Evolutionary conservation across 1,140 invertebrate species (phyloP), one percentile per base, ranked within the genome.

Genomic region (Drosophila burlai): DNA sequence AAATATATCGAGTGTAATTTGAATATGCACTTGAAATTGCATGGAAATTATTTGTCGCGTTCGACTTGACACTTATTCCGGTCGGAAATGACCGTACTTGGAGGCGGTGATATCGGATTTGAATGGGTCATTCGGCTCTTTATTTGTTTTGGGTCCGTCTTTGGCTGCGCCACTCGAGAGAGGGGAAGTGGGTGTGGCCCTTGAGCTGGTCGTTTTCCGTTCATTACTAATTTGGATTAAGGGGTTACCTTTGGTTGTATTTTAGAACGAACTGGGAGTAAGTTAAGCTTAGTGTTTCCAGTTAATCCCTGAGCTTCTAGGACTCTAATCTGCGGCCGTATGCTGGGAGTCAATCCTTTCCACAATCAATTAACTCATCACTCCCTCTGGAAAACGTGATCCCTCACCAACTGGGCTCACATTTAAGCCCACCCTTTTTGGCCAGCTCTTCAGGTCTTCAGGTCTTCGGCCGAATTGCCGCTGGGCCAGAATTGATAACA

Each of bases 21-120:
- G 84, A 87, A 89, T 89, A 87, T 90, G 85, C 77, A 87, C 84
- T 87, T 87, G 65, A 87, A 89, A 90, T 90, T 78, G 85, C 84
- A 89, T 84, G 73, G 65, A 89, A 89, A 89, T 89, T 89, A 89
- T 81, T 79, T 84, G 74, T 89, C 69, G 81, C 65, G 34, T 78
- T 76, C 75, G 81, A 66, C 76, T 55, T 72, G 59, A 76, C 65
- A 84, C 83, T 75, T 86, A 86, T 86, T 86, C 83, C 83, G 83
- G 83, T 86, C 85, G 85, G 85, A 90, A 90, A 90, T 90, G 77
- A 60, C 45, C 64, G 60, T 62, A 67, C 80, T 90, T 65, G 73
- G 65, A 31, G 26, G 50, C 81, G 46, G 64, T 80, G 58, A 75
- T 58, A 78, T 75, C 54, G 45, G 55, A 63, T 68, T 76, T 83